Base-by-base conservation (phyloP, 2,888 invertebrate genomes). In the Zaprionus lineosus region DNA sequence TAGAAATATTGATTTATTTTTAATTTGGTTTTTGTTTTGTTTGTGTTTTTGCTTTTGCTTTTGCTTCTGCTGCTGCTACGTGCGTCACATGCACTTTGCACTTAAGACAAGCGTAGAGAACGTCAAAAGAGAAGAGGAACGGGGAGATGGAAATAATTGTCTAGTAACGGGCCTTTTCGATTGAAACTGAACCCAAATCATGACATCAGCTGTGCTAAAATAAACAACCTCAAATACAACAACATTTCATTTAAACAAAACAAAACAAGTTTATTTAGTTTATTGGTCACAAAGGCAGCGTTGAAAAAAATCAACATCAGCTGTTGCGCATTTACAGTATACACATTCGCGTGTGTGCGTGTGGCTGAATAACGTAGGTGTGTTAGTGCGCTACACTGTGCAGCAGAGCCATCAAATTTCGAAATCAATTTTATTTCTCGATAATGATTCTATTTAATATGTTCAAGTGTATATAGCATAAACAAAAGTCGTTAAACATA, bases 121-220 rank as follows among this genome's bases (percentile, higher is more conserved):
- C n/a, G n/a, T n/a, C n/a, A 34, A 46, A 31, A 34, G 41, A 43
- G 16, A 11, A n/a, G n/a, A n/a, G n/a, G n/a, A n/a, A n/a, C n/a
- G 37, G 9, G 8, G 34, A 7, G 7, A 2, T 6, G 18, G 19
- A 14, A 8, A 21, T 9, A 37, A n/a, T 21, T 33, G 7, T 9
- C 7, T 14, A 6, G 26, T 74, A 74, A 71, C 74, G 70, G 74
- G 21, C 31, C 31, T 60, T 52, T 43, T 26, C n/a, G 15, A 4
- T 16, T 33, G 5, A 18, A 7, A 44, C 12, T 21, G 51, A 37
- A 58, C 26, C 36, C 11, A 55, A 47, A 47, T 28, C n/a, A 67
- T 79, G 78, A 79, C 83, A 79, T 79, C 79, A 79, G 79, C 79
- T 73, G 69, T 24, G 36, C 57, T 11, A 63, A 71, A 77, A 81